Evolutionary conservation across 2,113 vertebrate genomes (phyloP), one percentile per base, ranked within the genome.

Genomic region (Pyxicephalus adspersus): DNA sequence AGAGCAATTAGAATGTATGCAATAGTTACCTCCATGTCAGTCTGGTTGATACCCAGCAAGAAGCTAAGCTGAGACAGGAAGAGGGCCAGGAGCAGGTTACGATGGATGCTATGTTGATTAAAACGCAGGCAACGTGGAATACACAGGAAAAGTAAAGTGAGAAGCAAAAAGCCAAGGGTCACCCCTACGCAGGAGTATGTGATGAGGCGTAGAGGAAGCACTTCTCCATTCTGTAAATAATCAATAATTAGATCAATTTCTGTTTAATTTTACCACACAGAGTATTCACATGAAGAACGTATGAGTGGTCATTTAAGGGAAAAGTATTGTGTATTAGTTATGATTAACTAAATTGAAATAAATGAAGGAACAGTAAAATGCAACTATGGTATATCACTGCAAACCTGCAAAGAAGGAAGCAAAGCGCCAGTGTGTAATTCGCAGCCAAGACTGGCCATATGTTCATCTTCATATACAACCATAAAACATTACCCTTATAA

Each of bases 21-120:
- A 72, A 0, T 66, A 15, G 54, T 90, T 91, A 96, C 97, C 78
- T 94, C 93, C 80, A 94, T 93, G 84, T 98, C 96, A 0, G 96
- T 94, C 86, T 96, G 95, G 89, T 97, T 98, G 91, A 98, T 96
- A 81, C 97, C 97, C 28, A 98, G 88, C 72, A 96, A 91, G 88
- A 98, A 98, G 90, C 96, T 87, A 50, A 98, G 94, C 89, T 98
- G 92, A 0, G 97, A 93, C 66, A 96, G 87, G 84, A 97, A 93
- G 60, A 98, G 93, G 0, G 97, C 94, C 0, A 87, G 85, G 0
- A 93, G 90, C 0, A 94, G 92, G 26, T 98, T 97, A 81, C 91
- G 94, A 26, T 92, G 91, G 71, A 98, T 98, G 83, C 94, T 94
- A 0, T 94, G 95, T 73, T 95, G 94, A 87, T 98, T 98, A 89